Conservation (phyloP, 2,797 vertebrate genomes). For the Eulemur albifrons region DNA sequence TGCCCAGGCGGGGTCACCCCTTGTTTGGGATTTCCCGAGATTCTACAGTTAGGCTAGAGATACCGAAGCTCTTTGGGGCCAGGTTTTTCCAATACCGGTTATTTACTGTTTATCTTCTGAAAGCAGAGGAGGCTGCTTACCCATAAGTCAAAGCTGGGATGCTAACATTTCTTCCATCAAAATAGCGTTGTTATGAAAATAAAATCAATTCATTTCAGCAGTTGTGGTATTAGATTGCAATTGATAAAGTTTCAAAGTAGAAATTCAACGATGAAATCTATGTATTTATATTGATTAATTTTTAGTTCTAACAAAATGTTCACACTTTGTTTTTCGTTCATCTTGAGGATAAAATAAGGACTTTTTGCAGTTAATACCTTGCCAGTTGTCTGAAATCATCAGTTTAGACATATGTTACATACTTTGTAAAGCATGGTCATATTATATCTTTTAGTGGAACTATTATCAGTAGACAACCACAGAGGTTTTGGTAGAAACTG, state of each 20-base stretch:
- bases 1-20: neutral
- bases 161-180: neutral
- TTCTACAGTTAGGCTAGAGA: neutral
- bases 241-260: neutral
- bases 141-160: conserved; percentile 22
- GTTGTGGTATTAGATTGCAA: neutral
- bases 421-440: neutral
- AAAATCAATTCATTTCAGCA: conserved; percentile 20
- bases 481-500: neutral
- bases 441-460: neutral
- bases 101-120: conserved; percentile 9
- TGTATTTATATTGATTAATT: neutral
- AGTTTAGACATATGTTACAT: neutral
- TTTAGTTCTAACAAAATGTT: neutral
- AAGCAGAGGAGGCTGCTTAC: neutral
- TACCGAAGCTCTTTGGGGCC: neutral
- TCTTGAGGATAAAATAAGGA: neutral
- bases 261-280: neutral
- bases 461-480: neutral
- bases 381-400: neutral
- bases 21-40: conserved; percentile 55
- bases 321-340: neutral
- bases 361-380: neutral
- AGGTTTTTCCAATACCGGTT: neutral
- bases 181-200: conserved; percentile 12